A percentile compares a stretch with the other conserved stretches of the same genome.
phyloP scores from a whole-genome alignment of 30 jellyfish, hydroid and myxozoan species.

The Cassiopea xamachana region DNA sequence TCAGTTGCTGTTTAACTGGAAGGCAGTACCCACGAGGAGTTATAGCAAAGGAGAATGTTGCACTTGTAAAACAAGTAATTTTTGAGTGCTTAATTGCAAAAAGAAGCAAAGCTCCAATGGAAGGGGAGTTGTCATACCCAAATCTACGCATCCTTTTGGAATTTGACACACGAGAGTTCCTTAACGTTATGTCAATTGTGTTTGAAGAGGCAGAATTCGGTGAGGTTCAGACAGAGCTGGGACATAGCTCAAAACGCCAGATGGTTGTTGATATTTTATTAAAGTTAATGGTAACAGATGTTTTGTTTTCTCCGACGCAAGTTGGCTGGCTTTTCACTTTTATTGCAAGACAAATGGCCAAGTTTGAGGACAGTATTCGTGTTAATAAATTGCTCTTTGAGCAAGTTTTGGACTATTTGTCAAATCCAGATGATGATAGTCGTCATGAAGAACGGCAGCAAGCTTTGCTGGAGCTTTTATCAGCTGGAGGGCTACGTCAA shows the following conservation, averaged over 20 bases:
- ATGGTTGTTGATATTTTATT: conserved; percentile 88
- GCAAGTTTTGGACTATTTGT: conserved; percentile 91
- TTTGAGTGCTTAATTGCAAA: conserved; percentile 71
- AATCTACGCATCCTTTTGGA: conserved; percentile 74
- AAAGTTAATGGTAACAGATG: conserved; percentile 92
- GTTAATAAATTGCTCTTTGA: conserved; percentile 93
- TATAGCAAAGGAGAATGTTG: conserved; percentile 55
- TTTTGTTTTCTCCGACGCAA: conserved; percentile 90
- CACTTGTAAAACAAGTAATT: conserved; percentile 81
- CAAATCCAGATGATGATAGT: conserved; percentile 94
- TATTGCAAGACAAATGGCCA: conserved; percentile 99
- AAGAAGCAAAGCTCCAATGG: conserved; percentile 56
- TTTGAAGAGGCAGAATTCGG: conserved; percentile 97
- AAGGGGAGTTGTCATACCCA: conserved; percentile 82
- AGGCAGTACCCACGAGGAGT: conserved; percentile 94
- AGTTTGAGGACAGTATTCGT: conserved; percentile 72
- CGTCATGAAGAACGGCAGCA: conserved; percentile 99
- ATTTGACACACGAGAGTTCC: conserved; percentile 95
- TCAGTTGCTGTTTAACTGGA: conserved; percentile 98
- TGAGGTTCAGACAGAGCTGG: conserved; percentile 49
- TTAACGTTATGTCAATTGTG: conserved; percentile 93
- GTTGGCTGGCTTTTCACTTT: conserved; percentile 96
- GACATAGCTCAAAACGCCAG: conserved; percentile 90
- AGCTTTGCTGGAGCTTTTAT: conserved; percentile 87
- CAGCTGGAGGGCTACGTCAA: conserved; percentile 96